Evolutionary conservation across 2,113 vertebrate species (phyloP).

Genomic region (Rhinichthys klamathensis): DNA sequence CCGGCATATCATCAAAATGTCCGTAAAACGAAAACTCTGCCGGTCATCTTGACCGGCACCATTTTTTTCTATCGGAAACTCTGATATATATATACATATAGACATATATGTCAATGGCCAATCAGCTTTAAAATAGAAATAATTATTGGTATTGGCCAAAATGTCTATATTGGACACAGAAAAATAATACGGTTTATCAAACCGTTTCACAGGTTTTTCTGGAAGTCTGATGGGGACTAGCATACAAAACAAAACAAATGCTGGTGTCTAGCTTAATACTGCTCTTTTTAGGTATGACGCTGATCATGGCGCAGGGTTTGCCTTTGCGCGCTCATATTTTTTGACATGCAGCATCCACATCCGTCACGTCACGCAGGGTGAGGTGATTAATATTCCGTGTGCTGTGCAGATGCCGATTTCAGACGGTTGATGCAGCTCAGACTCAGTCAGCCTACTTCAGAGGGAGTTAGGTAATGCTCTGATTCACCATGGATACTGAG

Average conservation of each 20-base stretch:
- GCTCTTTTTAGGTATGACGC: background rate
- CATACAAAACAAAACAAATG: background rate
- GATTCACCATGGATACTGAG: conserved; percentile 43
- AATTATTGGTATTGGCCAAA: too few relatives aligned
- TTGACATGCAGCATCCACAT: background rate
- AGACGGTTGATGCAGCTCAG: conserved; percentile 27
- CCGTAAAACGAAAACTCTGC: too few relatives aligned
- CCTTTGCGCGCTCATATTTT: background rate
- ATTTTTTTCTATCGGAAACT: too few relatives aligned
- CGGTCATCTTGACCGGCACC: too few relatives aligned
- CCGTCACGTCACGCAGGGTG: background rate
- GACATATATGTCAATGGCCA: too few relatives aligned
- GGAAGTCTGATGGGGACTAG: background rate
- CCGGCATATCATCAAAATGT: too few relatives aligned
- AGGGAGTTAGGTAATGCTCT: conserved; percentile 36
- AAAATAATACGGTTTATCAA: background rate
- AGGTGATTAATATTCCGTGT: conserved; percentile 25
- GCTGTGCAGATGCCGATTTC: conserved; percentile 30
- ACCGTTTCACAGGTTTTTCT: background rate
- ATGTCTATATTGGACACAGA: background rate
- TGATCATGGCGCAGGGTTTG: background rate
- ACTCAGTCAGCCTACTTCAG: conserved; percentile 31
- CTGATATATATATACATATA: too few relatives aligned
- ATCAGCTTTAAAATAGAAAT: too few relatives aligned
- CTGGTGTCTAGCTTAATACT: background rate